Evolutionary conservation across 2,797 vertebrate genomes (phyloP).

Genomic region (Siniperca scherzeri): DNA sequence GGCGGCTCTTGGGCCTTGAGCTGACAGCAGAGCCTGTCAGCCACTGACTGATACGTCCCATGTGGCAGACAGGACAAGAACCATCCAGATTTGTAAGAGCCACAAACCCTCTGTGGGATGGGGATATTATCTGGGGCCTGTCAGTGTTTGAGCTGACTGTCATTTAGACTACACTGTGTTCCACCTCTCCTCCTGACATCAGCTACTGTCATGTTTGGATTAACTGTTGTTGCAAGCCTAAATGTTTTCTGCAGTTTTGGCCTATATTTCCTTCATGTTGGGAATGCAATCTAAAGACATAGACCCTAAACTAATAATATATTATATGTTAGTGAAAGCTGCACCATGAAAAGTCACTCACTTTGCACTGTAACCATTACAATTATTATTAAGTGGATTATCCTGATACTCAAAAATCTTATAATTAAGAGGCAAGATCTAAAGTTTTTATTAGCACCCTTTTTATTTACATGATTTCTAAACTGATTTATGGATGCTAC

Average conservation of each 20-base stretch:
- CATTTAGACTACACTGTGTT: constrained; percentile 58
- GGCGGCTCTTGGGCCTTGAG: constrained; percentile 60
- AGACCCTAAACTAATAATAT: not conserved
- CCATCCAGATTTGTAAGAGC: constrained; percentile 70
- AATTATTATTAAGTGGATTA: not conserved
- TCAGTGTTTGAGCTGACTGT: constrained; percentile 68
- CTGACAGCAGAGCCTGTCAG: constrained; percentile 74
- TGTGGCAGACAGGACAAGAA: constrained; percentile 67
- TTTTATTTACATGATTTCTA: not conserved
- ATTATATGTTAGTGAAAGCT: not conserved
- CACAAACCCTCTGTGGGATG: constrained; percentile 50
- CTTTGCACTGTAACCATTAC: not conserved
- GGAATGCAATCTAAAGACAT: not conserved
- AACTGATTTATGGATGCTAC: not conserved
- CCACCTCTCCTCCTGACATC: constrained; percentile 54
- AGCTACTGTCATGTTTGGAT: constrained; percentile 68
- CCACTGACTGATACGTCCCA: constrained; percentile 71
- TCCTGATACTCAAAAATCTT: not conserved
- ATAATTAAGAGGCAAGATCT: not conserved
- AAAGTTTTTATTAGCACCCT: not conserved
- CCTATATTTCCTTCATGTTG: constrained; percentile 8
- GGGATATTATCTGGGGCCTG: constrained; percentile 74
- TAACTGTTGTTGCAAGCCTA: constrained; percentile 37
- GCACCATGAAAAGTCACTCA: not conserved
- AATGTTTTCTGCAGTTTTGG: constrained; percentile 10